Base-by-base conservation (phyloP, 2,888 invertebrate genomes). In the Ariolimax columbianus region DNA sequence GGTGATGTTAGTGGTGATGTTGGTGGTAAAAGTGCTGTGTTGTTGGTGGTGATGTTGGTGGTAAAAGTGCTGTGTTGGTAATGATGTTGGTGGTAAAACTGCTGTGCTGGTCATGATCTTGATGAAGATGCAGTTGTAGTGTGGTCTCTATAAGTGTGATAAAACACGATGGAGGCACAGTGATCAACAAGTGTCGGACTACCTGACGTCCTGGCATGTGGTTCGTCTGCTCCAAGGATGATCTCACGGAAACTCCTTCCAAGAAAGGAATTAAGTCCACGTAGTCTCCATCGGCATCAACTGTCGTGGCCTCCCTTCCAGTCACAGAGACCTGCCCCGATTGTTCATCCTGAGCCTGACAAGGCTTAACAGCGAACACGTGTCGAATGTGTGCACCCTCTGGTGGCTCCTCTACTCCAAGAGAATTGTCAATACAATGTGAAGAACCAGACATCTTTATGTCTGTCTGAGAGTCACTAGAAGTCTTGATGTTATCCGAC, bases 191-290 rank as follows among this genome's bases (percentile, higher is more conserved):
- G n/a, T n/a, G n/a, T n/a, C n/a, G n/a, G 19, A 26, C 55, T 83
- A 83, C 83, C 83, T 70, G 83, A 55, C 83, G 77, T 7, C 70
- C 70, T 59, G 87, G 88, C 66, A 88, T 88, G 38, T 88, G 89
- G 40, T 40, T 38, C 66, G 94, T 93, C 81, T 92, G 87, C 84
- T 93, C 94, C 82, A 91, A 90, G 0, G 93, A 92, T 0, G 93
- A 96, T 47, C 97, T 96, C 79, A 91, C 90, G 17, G 87, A 89
- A 26, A 90, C 91, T 55, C 93, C 93, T 89, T 97, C 97, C 59
- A 93, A 92, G 88, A 93, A 93, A 6, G 92, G 90, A 47, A 94
- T 91, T 63, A 93, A 88, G 88, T 94, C 93, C n/a, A 93, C 89
- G 86, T 92, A 92, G 66, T 93, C 93, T 7, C 92, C 93, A 47